Percentiles rank a stretch among this genome's conserved stretches.
These are phyloP conservation scores for Zonitis immaculata DNA, from an alignment of 2,888 invertebrate genomes.

Conservation along the genomic window DNA sequence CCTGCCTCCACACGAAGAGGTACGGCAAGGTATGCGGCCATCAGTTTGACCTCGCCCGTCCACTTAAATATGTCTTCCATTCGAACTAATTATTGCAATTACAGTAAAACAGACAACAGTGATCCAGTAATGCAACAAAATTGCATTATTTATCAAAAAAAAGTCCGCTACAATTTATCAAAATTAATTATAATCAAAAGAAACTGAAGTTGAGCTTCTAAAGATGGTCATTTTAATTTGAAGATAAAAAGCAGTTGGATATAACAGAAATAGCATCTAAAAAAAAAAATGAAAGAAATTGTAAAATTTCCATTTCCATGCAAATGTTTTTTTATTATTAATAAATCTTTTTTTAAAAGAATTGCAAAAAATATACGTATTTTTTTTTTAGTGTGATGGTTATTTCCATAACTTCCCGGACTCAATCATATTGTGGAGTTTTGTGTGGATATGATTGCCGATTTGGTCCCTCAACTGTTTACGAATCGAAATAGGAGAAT, in stretches of 20 bases:
- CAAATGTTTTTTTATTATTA: background rate
- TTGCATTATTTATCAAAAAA: background rate
- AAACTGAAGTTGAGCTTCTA: background rate
- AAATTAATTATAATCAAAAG: conserved; percentile 1
- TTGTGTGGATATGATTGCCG: background rate
- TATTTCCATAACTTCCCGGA: background rate
- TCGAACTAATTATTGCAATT: conserved; percentile 33
- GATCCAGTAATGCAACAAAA: conserved; percentile 5
- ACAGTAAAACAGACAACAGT: conserved; percentile 19
- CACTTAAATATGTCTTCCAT: conserved; percentile 27
- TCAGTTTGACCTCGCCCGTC: conserved; percentile 25
- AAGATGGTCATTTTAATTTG: background rate
- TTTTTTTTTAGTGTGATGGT: background rate
- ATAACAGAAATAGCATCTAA: background rate
- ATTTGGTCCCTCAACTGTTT: background rate
- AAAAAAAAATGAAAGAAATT: too few species aligned
- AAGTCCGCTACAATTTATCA: background rate
- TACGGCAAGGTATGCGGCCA: conserved; percentile 25
- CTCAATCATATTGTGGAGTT: background rate
- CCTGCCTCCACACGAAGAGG: conserved; percentile 19
- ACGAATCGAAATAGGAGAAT: background rate
- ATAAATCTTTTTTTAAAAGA: background rate
- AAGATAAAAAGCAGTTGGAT: background rate
- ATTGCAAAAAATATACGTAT: background rate
- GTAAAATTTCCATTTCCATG: background rate